Conservation (phyloP, 1,140 invertebrate genomes). For the Penaeus vannamei region DNA sequence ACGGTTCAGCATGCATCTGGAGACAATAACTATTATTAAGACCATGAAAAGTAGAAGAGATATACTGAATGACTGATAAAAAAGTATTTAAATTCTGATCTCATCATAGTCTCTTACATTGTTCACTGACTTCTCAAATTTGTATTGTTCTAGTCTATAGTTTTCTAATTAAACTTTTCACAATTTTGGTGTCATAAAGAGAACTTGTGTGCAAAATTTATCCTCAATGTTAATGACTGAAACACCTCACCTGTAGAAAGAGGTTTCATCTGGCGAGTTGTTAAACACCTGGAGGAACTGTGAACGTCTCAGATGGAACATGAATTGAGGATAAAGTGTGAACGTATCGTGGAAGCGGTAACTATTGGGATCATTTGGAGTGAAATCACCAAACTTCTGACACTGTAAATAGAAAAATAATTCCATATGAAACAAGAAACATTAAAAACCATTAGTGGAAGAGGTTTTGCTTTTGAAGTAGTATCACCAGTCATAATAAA, state of each 20-base stretch:
- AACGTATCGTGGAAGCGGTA: conserved; percentile 97
- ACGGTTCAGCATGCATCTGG: conserved; percentile 94
- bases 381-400: conserved; percentile 99
- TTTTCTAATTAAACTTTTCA: too few relatives aligned
- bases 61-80: conserved; percentile 29
- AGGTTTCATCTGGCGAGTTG: conserved; percentile 99
- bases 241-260: conserved; percentile 88
- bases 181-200: too few relatives aligned
- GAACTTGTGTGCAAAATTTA: conserved; percentile 27
- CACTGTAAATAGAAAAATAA: conserved; percentile 80
- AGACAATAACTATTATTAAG: conserved; percentile 67
- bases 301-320: conserved; percentile 98
- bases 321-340: conserved; percentile 98
- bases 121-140: too few relatives aligned
- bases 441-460: neutral
- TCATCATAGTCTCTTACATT: too few relatives aligned
- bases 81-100: too few relatives aligned
- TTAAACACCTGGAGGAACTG: conserved; percentile 99
- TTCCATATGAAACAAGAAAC: neutral
- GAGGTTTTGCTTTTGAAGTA: too few relatives aligned
- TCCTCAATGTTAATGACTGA: conserved; percentile 43
- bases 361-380: conserved; percentile 96
- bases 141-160: too few relatives aligned
- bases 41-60: conserved; percentile 53
- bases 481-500: too few relatives aligned